Evolutionary conservation across 1,140 invertebrate genomes (phyloP), one percentile per base, ranked within the genome.

Genomic region (Orchesella cincta): DNA sequence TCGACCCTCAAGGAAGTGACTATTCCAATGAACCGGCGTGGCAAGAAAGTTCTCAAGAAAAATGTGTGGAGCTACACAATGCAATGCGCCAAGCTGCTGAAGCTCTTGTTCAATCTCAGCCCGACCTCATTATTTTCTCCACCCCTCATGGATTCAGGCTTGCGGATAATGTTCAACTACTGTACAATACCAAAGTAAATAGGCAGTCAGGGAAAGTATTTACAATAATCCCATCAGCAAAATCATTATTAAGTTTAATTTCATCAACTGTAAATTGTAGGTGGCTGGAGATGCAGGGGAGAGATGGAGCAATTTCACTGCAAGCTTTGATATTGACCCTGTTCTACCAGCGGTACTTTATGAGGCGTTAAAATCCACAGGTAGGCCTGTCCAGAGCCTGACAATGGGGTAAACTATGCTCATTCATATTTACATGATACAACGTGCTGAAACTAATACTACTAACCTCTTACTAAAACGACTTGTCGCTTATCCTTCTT

Each of bases 141-240:
- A 78, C 79, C 2, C 77, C 79, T 28, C 79, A 80, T 76, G 79
- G 79, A 16, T 75, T 76, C 16, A 34, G 31, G 8, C n/a, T 80
- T 0, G 12, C 76, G 12, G 54, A 78, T 51, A 28, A 28, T 23
- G 70, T 36, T 36, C 28, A 78, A 1, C 46, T 80, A 23, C 26
- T 78, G 20, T 73, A 46, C 31, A 78, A 76, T 20, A 57, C 26
- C 0, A 73, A 29, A 29, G 79, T 80, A n/a, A n/a, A n/a, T n/a
- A n/a, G n/a, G n/a, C n/a, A n/a, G n/a, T n/a, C n/a, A n/a, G n/a
- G 16, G 16, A 72, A 8, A 36, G 34, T 72, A 33, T 31, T 31
- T 64, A 72, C n/a, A 35, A 31, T 46, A 8, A 36, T 12, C 12
- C 3, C 16, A 35, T n/a, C n/a, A n/a, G n/a, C n/a, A n/a, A n/a